phyloP scores from a whole-genome alignment of 2,797 vertebrate species.

The Thaleichthys pacificus region DNA sequence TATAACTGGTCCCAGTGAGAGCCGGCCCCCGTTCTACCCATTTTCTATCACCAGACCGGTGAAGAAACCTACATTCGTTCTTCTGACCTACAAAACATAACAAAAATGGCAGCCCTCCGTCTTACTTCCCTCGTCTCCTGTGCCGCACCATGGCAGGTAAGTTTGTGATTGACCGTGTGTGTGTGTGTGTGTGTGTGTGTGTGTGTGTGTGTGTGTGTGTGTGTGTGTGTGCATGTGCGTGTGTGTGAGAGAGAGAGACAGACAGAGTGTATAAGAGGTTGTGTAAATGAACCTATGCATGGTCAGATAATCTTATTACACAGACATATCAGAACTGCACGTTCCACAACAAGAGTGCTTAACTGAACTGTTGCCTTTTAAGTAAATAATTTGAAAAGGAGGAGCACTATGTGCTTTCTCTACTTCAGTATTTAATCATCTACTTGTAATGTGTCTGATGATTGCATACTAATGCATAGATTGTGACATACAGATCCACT shows the following conservation, averaged over 20 bases:
- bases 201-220: not conserved
- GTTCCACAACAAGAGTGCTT: constrained; percentile 14
- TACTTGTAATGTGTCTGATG: not conserved
- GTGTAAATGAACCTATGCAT: not conserved
- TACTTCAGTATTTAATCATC: not conserved
- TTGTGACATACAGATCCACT: not conserved
- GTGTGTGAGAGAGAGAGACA: constrained; percentile 3
- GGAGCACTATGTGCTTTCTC: not conserved
- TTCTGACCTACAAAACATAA: no score
- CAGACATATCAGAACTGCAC: constrained; percentile 9
- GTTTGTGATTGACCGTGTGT: constrained; percentile 1
- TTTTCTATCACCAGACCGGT: no score
- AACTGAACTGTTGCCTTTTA: not conserved
- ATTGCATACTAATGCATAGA: not conserved
- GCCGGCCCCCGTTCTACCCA: no score
- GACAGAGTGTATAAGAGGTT: not conserved
- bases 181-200: not conserved
- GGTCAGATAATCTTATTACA: constrained; percentile 23
- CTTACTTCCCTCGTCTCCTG: not conserved
- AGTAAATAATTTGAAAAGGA: not conserved
- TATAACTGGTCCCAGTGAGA: no score
- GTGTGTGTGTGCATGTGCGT: not conserved
- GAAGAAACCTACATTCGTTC: no score
- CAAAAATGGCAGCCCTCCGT: not conserved
- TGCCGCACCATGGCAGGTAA: not conserved